A percentile compares a stretch with the other conserved stretches of the same genome.
Evolutionary conservation across 2,797 vertebrate genomes (phyloP).

Genomic region (Cyprinella venusta): DNA sequence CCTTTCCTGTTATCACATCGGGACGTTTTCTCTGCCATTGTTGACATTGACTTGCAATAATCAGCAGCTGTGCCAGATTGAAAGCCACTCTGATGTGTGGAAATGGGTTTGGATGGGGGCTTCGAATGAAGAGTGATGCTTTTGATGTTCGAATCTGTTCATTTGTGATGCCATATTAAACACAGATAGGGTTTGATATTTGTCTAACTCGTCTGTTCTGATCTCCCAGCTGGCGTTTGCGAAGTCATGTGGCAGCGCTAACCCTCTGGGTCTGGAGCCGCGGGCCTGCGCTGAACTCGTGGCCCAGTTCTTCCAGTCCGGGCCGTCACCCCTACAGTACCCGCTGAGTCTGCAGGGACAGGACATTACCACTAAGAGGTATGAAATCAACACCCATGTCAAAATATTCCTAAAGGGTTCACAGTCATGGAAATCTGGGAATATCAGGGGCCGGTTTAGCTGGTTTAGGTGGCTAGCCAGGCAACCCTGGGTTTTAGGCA

Average conservation of each 20-base stretch:
- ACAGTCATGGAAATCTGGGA: background rate
- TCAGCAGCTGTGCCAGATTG: background rate
- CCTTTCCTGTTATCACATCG: background rate
- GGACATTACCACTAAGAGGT: slow-evolving; percentile 98
- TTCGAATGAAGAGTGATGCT: background rate
- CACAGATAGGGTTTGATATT: background rate
- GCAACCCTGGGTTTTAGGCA: too few relatives aligned
- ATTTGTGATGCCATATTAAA: background rate
- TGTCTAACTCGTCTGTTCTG: slow-evolving; percentile 17
- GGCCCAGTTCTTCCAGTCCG: slow-evolving; percentile 86
- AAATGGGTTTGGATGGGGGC: background rate
- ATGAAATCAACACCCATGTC: background rate
- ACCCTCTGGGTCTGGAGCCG: slow-evolving; percentile 83
- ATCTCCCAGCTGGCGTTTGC: slow-evolving; percentile 84
- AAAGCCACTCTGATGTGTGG: background rate
- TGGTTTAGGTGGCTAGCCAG: too few relatives aligned
- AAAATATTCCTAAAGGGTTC: background rate
- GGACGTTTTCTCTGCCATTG: background rate
- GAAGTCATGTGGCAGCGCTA: slow-evolving; percentile 86
- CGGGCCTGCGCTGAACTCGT: slow-evolving; percentile 81
- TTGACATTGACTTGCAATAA: slow-evolving; percentile 12
- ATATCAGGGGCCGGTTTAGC: too few relatives aligned
- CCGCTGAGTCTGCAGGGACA: slow-evolving; percentile 79
- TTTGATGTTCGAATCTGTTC: background rate
- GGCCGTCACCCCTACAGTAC: slow-evolving; percentile 73